A percentile compares a stretch with the other conserved stretches of the same genome.
phyloP scores from a whole-genome alignment of 2,797 vertebrate species.

The Babyrousa celebensis region DNA sequence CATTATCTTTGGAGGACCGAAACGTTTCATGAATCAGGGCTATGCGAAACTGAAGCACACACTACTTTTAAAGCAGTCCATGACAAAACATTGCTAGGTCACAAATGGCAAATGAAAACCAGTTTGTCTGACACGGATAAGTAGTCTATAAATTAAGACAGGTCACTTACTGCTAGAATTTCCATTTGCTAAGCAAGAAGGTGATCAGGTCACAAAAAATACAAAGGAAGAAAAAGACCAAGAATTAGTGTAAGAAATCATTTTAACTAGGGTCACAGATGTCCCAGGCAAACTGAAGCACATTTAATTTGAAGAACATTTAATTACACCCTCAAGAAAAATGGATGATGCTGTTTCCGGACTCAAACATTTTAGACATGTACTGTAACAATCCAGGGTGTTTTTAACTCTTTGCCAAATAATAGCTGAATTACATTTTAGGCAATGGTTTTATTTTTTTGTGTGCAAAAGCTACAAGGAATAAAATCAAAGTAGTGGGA shows the following conservation, averaged over 20 bases:
- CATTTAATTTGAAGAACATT: conserved; percentile 83
- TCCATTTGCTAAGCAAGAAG: conserved; percentile 99
- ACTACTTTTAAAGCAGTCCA: conserved; percentile 86
- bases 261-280: conserved; percentile 89
- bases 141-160: conserved; percentile 96
- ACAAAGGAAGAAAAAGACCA: conserved; percentile 97
- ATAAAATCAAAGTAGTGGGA: conserved; percentile 47
- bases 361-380: conserved; percentile 63
- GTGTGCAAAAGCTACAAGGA: conserved; percentile 37
- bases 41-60: conserved; percentile 87
- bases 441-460: conserved; percentile 61
- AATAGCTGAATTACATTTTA: conserved; percentile 63
- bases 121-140: conserved; percentile 93
- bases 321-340: conserved; percentile 78
- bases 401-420: conserved; percentile 56
- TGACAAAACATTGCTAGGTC: conserved; percentile 88
- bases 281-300: conserved; percentile 89
- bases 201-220: conserved; percentile 97
- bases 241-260: conserved; percentile 97
- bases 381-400: conserved; percentile 30
- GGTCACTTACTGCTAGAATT: conserved; percentile 99
- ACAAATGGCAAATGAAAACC: conserved; percentile 92
- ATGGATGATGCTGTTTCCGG: conserved; percentile 44
- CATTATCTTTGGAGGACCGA: conserved; percentile 82
- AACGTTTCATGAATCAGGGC: conserved; percentile 84